Base-by-base conservation (phyloP, 2,113 vertebrate genomes). In the Tauraco erythrolophus region DNA sequence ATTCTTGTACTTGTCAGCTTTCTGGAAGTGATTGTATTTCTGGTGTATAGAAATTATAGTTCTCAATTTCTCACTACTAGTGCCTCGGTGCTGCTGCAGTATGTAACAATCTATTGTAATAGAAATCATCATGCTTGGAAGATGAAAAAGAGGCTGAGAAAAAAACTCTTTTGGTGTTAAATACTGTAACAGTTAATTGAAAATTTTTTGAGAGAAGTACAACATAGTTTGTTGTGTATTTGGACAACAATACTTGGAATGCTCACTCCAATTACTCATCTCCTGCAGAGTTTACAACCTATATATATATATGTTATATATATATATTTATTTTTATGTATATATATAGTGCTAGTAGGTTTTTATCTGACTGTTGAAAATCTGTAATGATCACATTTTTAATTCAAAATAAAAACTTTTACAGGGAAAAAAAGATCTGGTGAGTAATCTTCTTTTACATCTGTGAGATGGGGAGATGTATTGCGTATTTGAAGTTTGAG, bases 321-420 rank as follows among this genome's bases (percentile, higher is more conserved):
- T 75, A 43, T 43, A 43, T 43, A n/a, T n/a, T n/a, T n/a, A n/a
- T n/a, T n/a, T n/a, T n/a, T n/a, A n/a, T n/a, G n/a, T n/a, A n/a
- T n/a, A n/a, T n/a, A n/a, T 35, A 28, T 50, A 66, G 35, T 51
- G 17, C 80, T 69, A 75, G n/a, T 22, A 84, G 51, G 31, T 92
- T 96, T 92, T 95, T 14, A 46, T 88, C 61, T 78, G 87, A 84
- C n/a, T 46, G 28, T 66, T 58, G 33, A 78, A 97, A 89, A 66
- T 37, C n/a, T 50, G 19, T 66, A 94, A 82, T 33, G 51, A 93
- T 84, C 37, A 75, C 31, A 23, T 62, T 61, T 80, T 89, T 89
- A 19, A 64, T 51, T 88, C 82, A 70, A 84, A 89, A 81, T 62
- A 81, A 46, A 87, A 75, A 81, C 70, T 51, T 53, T 39, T 74